These are phyloP conservation scores for Clunio marinus DNA, from an alignment of 2,888 invertebrate genomes.

Conservation along the genomic window DNA sequence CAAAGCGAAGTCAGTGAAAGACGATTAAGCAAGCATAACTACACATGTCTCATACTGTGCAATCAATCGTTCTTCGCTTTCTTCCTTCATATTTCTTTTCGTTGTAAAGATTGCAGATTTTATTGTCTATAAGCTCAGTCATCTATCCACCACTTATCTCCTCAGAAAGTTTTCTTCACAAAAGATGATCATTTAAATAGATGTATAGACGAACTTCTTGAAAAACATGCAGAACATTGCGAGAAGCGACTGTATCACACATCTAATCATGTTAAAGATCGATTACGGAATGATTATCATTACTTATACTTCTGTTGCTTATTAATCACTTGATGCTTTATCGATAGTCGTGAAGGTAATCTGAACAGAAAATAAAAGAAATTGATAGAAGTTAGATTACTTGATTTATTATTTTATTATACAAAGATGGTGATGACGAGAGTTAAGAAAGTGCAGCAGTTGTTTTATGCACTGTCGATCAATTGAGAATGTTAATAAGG, in stretches of 20 bases:
- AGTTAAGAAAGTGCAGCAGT: too few relatives aligned
- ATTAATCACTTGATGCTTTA: not conserved
- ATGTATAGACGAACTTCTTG: not conserved
- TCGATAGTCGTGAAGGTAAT: not conserved
- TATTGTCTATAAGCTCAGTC: not conserved
- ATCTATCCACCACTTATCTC: not conserved
- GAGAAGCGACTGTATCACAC: not conserved
- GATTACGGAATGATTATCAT: conserved; percentile 26
- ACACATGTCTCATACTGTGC: conserved; percentile 14
- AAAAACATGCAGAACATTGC: not conserved
- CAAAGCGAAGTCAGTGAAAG: not conserved
- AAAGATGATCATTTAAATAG: too few relatives aligned
- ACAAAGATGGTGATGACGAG: too few relatives aligned
- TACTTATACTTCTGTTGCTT: not conserved
- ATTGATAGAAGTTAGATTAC: not conserved
- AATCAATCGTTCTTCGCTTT: not conserved
- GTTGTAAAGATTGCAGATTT: not conserved
- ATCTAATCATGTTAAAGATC: conserved; percentile 25
- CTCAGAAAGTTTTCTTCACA: not conserved
- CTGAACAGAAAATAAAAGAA: not conserved
- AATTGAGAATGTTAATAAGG: too few relatives aligned
- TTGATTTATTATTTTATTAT: too few relatives aligned
- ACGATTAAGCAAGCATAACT: not conserved
- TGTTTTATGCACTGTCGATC: too few relatives aligned
- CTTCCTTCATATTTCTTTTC: too few relatives aligned